Base-by-base conservation (phyloP, 2,797 vertebrate species). In the Sebastes diaconus region DNA sequence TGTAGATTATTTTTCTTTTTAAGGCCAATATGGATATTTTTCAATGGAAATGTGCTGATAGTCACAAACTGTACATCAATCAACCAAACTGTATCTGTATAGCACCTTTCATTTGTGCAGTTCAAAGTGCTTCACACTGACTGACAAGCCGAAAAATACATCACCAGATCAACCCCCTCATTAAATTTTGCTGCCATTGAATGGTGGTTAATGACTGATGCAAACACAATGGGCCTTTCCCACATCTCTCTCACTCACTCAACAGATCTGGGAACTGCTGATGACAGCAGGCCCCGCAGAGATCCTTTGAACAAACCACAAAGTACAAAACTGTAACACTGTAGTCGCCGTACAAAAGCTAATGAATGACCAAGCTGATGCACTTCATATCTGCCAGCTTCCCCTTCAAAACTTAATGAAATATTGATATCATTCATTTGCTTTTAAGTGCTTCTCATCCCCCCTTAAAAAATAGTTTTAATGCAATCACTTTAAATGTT, bases 281-380 rank as follows among this genome's bases (percentile, higher is more conserved):
- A 91, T 74, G 79, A 70, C 83, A 88, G 87, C 85, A 84, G 64
- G 68, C 74, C 50, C 60, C 24, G 2, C 22, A 34, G 8, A 85
- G 59, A 84, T 68, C 77, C 32, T 87, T 79, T 90, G 82, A 84
- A 68, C 85, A 82, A 83, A 87, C 74, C 68, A 87, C 85, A 93
- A 91, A 91, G 88, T 91, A 85, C 89, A 84, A 76, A 81, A 73
- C 66, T 55, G 36, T 73, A 65, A 55, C 59, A 50, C 52, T 54
- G 65, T 65, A 22, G 75, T 36, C 2, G 1, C 57, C 27, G 54
- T 68, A 54, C 73, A 72, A 69, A 85, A 71, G 84, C 52, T 90
- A 88, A 88, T 88, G 67, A 90, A 79, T 85, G 71, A 87, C 75
- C 57, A 87, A 54, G 64, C 39, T 4, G 76, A 25, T 70, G 52